A percentile compares a stretch with the other conserved stretches of the same genome.
Conservation (phyloP, 64 coral and sea anemone species). For the Montipora capricornis region DNA sequence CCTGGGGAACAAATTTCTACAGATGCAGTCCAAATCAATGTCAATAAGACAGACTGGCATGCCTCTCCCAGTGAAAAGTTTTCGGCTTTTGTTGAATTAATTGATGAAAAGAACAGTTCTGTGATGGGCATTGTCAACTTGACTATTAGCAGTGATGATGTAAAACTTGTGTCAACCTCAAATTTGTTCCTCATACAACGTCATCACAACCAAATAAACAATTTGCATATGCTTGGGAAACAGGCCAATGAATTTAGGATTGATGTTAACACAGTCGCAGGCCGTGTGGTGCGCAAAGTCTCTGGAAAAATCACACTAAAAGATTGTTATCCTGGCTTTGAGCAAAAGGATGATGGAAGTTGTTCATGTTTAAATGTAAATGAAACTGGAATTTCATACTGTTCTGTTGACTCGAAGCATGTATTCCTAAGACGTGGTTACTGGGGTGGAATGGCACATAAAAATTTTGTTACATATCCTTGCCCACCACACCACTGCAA, state of each 20-base stretch:
- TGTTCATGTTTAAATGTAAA: conserved; percentile 31
- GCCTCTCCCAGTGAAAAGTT: conserved; percentile 84
- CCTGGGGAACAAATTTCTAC: conserved; percentile 69
- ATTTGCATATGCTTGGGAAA: conserved; percentile 47
- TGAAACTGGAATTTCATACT: conserved; percentile 27
- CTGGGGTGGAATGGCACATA: conserved; percentile 54
- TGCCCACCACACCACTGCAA: conserved; percentile 77
- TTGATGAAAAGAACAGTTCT: conserved; percentile 81
- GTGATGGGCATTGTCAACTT: conserved; percentile 75
- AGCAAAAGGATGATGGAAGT: neutral
- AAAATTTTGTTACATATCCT: conserved; percentile 69
- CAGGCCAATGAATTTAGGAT: conserved; percentile 32
- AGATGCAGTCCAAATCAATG: conserved; percentile 77
- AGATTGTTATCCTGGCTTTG: conserved; percentile 42
- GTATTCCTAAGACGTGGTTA: conserved; percentile 58
- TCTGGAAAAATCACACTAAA: neutral
- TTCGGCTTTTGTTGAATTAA: conserved; percentile 47
- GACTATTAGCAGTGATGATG: conserved; percentile 10
- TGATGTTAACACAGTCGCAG: conserved; percentile 42
- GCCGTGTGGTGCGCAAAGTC: conserved; percentile 22
- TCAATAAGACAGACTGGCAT: conserved; percentile 69
- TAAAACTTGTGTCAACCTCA: conserved; percentile 62
- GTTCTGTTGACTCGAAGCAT: neutral
- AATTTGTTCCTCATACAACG: conserved; percentile 73
- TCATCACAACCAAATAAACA: neutral